Percentiles rank a stretch among this genome's conserved stretches.
These are phyloP conservation scores for Lophura swinhoii DNA, from an alignment of 2,797 vertebrate genomes.

Conservation along the genomic window DNA sequence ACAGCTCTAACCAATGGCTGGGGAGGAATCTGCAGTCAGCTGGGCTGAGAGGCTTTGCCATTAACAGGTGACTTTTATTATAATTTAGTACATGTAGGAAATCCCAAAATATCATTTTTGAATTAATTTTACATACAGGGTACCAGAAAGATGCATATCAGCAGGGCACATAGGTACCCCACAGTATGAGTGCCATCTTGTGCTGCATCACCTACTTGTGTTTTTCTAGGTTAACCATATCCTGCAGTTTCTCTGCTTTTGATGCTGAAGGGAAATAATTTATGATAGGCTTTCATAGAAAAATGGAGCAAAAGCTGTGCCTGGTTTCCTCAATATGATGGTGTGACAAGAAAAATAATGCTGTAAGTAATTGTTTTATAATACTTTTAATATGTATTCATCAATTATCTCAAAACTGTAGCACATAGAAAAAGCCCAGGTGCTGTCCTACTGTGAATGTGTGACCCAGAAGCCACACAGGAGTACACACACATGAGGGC, in stretches of 20 bases:
- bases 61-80: neutral
- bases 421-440: neutral
- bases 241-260: neutral
- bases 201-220: neutral
- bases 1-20: neutral
- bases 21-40: neutral
- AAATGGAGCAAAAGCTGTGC: neutral
- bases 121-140: neutral
- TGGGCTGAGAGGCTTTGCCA: neutral
- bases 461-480: neutral
- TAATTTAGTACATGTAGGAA: neutral
- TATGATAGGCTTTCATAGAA: neutral
- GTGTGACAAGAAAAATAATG: neutral
- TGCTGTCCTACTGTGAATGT: neutral
- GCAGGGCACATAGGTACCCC: neutral
- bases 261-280: neutral
- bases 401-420: neutral
- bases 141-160: neutral
- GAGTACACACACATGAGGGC: accelerated
- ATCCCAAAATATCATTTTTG: neutral
- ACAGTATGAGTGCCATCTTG: neutral
- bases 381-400: neutral
- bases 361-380: neutral
- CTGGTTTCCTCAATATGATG: accelerated
- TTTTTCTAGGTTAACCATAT: neutral